These are phyloP conservation scores for human DNA, from an alignment of 2,113 vertebrate genomes.

Conservation along the genomic window GRCh38 chr22:46933001-46933500, in stretches of 20 bases:
- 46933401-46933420: neutral
- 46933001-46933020: no score
- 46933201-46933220: neutral
- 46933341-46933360: no score
- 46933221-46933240: neutral
- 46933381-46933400: neutral
- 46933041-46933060: fast-evolving
- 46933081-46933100: fast-evolving
- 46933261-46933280: fast-evolving
- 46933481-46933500: neutral
- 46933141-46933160: fast-evolving
- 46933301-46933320: fast-evolving
- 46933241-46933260: fast-evolving
- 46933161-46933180: fast-evolving
- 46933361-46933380: neutral
- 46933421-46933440: fast-evolving
- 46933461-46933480: neutral
- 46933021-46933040: no score
- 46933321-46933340: fast-evolving
- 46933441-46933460: neutral
- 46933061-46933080: neutral
- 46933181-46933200: fast-evolving
- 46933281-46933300: neutral
- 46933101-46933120: neutral
- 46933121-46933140: neutral